These are phyloP conservation scores for Psettodes erumei DNA, from an alignment of 2,113 vertebrate species.

Conservation along the genomic window DNA sequence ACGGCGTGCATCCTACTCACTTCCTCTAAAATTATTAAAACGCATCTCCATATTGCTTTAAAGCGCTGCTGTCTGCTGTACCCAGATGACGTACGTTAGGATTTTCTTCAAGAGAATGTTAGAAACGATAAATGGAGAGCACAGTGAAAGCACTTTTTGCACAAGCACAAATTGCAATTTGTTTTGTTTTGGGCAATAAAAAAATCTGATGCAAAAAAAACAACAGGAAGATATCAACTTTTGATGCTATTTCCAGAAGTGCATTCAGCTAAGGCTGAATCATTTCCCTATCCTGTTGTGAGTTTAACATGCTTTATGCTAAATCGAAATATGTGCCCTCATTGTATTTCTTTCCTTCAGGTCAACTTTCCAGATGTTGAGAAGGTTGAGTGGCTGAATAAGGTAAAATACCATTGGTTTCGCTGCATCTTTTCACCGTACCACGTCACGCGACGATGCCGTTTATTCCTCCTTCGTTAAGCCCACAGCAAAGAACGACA, in stretches of 20 bases:
- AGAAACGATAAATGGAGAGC: conserved; percentile 3
- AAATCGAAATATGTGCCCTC: neutral
- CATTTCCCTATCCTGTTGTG: conserved; percentile 29
- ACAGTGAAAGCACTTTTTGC: neutral
- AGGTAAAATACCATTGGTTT: conserved; percentile 80
- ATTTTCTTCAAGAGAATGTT: neutral
- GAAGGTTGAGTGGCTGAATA: conserved; percentile 94
- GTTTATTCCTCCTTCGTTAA: conserved; percentile 7
- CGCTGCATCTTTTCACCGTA: neutral
- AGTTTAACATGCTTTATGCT: conserved; percentile 7
- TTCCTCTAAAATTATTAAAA: neutral
- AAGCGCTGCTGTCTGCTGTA: neutral
- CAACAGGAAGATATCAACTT: neutral
- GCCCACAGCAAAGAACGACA: neutral
- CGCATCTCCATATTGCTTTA: neutral
- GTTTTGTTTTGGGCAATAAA: neutral
- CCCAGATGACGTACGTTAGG: neutral
- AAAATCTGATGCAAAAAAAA: neutral
- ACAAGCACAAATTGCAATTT: neutral
- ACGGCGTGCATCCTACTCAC: neutral
- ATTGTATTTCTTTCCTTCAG: conserved; percentile 72
- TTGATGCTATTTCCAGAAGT: conserved; percentile 23
- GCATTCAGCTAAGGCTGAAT: neutral
- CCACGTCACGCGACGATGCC: neutral
- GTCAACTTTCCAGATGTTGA: conserved; percentile 94